Percentiles rank a stretch among this genome's conserved stretches.
Conservation (phyloP, 2,113 vertebrate species). For the Recurvirostra avosetta region DNA sequence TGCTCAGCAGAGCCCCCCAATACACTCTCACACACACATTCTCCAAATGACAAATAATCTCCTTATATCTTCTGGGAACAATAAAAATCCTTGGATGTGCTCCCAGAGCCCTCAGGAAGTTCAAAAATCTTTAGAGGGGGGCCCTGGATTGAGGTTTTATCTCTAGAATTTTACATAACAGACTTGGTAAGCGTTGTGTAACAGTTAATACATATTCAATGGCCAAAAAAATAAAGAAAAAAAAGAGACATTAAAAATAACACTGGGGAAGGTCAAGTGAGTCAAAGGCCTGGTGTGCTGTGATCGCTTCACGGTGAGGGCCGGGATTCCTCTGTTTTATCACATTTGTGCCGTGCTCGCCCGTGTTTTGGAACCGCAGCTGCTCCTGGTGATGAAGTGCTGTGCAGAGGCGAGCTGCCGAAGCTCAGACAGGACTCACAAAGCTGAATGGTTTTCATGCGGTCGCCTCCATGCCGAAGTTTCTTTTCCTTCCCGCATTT, state of each 20-base stretch:
- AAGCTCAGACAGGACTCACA: neutral
- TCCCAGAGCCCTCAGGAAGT: constrained; percentile 52
- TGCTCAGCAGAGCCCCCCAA: neutral
- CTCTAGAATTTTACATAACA: constrained; percentile 48
- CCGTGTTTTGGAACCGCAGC: neutral
- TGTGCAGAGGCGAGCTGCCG: neutral
- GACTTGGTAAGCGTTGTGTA: constrained; percentile 52
- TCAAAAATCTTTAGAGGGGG: constrained; percentile 33
- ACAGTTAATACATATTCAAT: constrained; percentile 66
- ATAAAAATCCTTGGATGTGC: constrained; percentile 46
- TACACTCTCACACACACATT: neutral
- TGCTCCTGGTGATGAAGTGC: neutral
- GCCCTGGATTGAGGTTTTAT: constrained; percentile 43
- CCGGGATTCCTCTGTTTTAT: neutral
- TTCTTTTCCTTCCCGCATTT: neutral
- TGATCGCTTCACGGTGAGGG: neutral
- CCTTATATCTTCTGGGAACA: constrained; percentile 26
- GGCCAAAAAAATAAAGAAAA: neutral
- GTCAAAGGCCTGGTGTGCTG: constrained; percentile 30
- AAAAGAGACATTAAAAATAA: constrained; percentile 11
- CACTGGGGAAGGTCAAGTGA: constrained; percentile 24
- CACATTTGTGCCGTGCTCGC: neutral
- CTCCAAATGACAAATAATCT: constrained; percentile 35
- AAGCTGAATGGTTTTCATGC: neutral
- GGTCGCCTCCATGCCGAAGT: neutral